Percentiles rank a stretch among this genome's conserved stretches.
Conservation (phyloP, 2,113 vertebrate species). For the Gavialis gangeticus region DNA sequence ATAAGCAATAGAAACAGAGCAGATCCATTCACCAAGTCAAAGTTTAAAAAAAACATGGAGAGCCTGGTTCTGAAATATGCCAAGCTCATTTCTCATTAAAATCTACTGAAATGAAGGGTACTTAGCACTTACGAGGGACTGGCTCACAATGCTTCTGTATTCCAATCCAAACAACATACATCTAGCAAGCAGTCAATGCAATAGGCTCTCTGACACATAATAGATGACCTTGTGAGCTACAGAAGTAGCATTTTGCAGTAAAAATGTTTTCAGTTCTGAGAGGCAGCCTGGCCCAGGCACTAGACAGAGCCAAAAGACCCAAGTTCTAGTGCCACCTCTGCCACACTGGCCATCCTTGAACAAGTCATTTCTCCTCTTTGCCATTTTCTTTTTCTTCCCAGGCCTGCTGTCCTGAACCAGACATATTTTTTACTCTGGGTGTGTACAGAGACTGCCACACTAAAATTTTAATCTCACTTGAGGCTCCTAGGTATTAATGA, state of each 20-base stretch:
- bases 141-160: fast-evolving
- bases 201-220: neutral
- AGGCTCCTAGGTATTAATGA: neutral
- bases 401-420: fast-evolving
- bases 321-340: neutral
- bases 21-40: neutral
- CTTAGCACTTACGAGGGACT: too few species aligned
- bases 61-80: neutral
- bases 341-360: neutral
- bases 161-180: neutral
- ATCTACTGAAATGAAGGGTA: too few species aligned
- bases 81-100: neutral
- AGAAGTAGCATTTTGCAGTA: neutral
- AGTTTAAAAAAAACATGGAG: neutral
- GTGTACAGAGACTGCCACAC: neutral
- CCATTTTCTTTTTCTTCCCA: neutral
- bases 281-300: neutral
- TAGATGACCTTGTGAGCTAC: neutral
- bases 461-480: neutral
- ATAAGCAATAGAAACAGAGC: neutral
- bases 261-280: neutral
- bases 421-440: neutral
- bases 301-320: fast-evolving
- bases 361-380: too few species aligned
- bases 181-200: neutral